Evolutionary conservation across 2,797 vertebrate species (phyloP).

Genomic region (Micromesistius poutassou): DNA sequence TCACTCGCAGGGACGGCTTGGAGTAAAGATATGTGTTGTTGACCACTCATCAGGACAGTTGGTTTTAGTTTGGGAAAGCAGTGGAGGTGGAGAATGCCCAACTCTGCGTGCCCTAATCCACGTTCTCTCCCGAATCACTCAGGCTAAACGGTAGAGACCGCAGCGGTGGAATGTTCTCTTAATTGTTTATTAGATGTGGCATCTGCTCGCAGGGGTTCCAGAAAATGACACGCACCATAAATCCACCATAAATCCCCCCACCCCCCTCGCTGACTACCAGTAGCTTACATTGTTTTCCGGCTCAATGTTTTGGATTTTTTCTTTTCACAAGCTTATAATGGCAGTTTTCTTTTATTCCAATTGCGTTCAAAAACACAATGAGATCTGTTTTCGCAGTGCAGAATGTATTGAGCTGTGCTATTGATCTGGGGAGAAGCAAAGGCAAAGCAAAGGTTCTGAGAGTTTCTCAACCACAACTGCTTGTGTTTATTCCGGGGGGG

Average conservation of each 20-base stretch:
- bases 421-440: neutral
- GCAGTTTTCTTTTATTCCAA: neutral
- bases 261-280: conserved; percentile 33
- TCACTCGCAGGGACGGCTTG: conserved; percentile 23
- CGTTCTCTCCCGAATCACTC: conserved; percentile 17
- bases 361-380: no score
- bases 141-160: conserved; percentile 28
- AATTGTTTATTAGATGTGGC: conserved; percentile 38
- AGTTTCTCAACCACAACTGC: neutral
- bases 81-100: neutral
- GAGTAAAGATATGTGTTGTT: conserved; percentile 19
- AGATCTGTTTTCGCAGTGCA: no score
- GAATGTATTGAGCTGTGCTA: neutral
- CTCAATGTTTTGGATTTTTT: no score
- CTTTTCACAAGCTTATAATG: neutral
- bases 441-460: neutral
- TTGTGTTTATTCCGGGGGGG: neutral
- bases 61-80: conserved; percentile 31
- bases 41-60: conserved; percentile 26
- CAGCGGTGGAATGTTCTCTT: conserved; percentile 32
- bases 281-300: neutral
- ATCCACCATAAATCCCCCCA: conserved; percentile 46
- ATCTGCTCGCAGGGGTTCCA: conserved; percentile 38
- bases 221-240: conserved; percentile 22
- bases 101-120: conserved; percentile 3